phyloP scores from a whole-genome alignment of 2,888 invertebrate species.

The Leptinotarsa peninsularis region DNA sequence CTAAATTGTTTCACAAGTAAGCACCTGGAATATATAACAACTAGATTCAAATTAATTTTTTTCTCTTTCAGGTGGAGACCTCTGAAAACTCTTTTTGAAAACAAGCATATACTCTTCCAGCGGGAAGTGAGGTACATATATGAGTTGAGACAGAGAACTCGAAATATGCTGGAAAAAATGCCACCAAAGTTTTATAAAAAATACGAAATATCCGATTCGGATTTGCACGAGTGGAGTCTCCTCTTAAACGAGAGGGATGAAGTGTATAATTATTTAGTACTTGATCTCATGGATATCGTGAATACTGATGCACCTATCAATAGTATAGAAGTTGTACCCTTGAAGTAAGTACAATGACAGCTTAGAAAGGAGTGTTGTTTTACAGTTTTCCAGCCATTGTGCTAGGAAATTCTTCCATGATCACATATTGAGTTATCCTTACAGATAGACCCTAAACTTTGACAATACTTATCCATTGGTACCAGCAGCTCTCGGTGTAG shows the following conservation, averaged over 20 bases:
- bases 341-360: slow-evolving; percentile 55
- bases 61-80: slow-evolving; percentile 64
- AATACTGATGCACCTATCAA: slow-evolving; percentile 55
- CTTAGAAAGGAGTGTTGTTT: not conserved
- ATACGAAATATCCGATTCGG: slow-evolving; percentile 65
- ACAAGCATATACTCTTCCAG: slow-evolving; percentile 60
- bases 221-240: slow-evolving; percentile 65
- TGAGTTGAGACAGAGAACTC: slow-evolving; percentile 58
- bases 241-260: slow-evolving; percentile 64
- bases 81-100: slow-evolving; percentile 60
- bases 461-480: too few species aligned
- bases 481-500: too few species aligned
- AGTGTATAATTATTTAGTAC: slow-evolving; percentile 66
- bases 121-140: slow-evolving; percentile 63
- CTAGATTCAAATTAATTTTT: not conserved
- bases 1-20: slow-evolving; percentile 66
- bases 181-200: slow-evolving; percentile 66
- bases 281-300: slow-evolving; percentile 64
- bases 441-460: too few species aligned
- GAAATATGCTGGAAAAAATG: slow-evolving; percentile 64
- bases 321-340: slow-evolving; percentile 59
- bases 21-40: not conserved
- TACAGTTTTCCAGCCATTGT: too few species aligned
- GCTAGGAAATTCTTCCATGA: too few species aligned
- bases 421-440: too few species aligned